phyloP scores from a whole-genome alignment of 2,113 vertebrate species.

The Ascaphus truei region DNA sequence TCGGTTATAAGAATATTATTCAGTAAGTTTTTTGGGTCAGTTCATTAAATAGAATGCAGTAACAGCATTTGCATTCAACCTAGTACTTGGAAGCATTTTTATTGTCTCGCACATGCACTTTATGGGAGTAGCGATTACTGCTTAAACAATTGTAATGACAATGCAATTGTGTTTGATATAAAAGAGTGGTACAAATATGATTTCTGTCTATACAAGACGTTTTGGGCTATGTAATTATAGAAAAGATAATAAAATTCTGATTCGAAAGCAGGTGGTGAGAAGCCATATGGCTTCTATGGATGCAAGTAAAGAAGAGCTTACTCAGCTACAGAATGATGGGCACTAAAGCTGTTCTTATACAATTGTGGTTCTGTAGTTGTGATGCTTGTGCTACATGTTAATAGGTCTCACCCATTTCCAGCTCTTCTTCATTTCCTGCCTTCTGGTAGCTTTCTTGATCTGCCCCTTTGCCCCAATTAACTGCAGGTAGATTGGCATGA shows the following conservation, averaged over 20 bases:
- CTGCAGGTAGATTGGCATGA: not conserved
- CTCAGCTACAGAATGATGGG: no score
- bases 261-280: no score
- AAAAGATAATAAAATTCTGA: no score
- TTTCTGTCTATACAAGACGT: no score
- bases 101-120: not conserved
- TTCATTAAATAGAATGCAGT: not conserved
- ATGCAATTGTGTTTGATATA: not conserved
- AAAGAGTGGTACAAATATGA: no score
- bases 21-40: not conserved
- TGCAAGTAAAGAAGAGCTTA: no score
- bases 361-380: no score
- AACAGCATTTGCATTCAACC: not conserved
- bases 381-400: not conserved
- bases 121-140: not conserved
- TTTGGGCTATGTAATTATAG: no score
- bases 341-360: no score
- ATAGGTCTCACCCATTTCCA: conserved; percentile 42
- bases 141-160: not conserved
- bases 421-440: conserved; percentile 32
- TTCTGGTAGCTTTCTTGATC: not conserved
- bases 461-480: not conserved
- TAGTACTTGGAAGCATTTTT: not conserved
- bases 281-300: no score
- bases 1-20: not conserved